phyloP scores from a whole-genome alignment of 1,140 invertebrate species.

The Cylas formicarius region DNA sequence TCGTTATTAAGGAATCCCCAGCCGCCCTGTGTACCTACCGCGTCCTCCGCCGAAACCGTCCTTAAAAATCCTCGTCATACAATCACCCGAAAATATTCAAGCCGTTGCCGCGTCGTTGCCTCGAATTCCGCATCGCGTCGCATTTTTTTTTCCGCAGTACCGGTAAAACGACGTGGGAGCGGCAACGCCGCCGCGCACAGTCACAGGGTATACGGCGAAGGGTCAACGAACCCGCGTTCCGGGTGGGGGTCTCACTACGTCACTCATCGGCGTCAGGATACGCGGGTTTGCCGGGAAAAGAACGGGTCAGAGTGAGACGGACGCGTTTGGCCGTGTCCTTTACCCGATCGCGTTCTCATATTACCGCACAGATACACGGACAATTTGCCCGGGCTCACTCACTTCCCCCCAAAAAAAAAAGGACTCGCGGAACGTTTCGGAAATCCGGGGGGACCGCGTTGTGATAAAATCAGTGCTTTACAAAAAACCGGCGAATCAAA shows the following conservation, averaged over 20 bases:
- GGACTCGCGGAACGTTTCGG: slow-evolving; percentile 2
- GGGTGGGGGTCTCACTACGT: slow-evolving; percentile 36
- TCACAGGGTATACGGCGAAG: slow-evolving; percentile 29
- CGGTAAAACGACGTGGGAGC: no score
- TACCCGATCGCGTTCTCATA: slow-evolving; percentile 30
- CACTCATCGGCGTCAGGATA: slow-evolving; percentile 20
- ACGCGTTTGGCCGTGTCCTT: slow-evolving; percentile 10
- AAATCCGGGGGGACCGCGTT: slow-evolving; percentile 17
- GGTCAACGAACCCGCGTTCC: slow-evolving; percentile 31
- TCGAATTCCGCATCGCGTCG: no score
- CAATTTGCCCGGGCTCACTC: slow-evolving; percentile 38
- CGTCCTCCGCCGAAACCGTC: no score
- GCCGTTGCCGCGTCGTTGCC: no score
- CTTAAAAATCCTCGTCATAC: no score
- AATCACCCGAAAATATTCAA: no score
- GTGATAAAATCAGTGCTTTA: slow-evolving; percentile 4
- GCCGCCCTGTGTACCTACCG: no score
- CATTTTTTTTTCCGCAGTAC: no score
- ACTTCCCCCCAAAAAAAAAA: slow-evolving; percentile 34
- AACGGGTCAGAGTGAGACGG: slow-evolving; percentile 27
- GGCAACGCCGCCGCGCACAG: slow-evolving; percentile 21
- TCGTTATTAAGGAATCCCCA: no score
- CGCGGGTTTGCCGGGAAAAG: slow-evolving; percentile 1
- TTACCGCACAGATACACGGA: slow-evolving; percentile 40
- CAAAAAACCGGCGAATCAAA: background rate